phyloP scores from a whole-genome alignment of 2,797 vertebrate genomes.

The Lemur catta region DNA sequence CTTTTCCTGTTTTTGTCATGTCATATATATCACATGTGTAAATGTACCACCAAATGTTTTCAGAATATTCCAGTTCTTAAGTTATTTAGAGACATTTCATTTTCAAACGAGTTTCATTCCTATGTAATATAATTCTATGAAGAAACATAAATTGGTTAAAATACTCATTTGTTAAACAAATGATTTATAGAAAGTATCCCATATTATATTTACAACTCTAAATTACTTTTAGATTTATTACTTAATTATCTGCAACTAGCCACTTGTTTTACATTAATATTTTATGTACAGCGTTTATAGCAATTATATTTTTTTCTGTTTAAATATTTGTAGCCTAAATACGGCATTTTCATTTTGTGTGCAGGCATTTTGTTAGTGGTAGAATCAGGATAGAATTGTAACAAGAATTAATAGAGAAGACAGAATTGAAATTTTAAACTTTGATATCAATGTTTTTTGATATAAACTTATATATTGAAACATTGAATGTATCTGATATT shows the following conservation, averaged over 20 bases:
- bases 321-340: slow-evolving; percentile 20
- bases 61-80: neutral
- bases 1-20: slow-evolving; percentile 1
- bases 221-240: neutral
- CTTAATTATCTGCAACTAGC: neutral
- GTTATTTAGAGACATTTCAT: neutral
- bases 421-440: neutral
- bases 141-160: neutral
- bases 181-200: neutral
- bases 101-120: slow-evolving; percentile 11
- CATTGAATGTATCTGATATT: neutral
- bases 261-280: neutral
- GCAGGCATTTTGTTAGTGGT: neutral
- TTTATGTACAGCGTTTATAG: neutral
- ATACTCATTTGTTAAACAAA: neutral
- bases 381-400: neutral
- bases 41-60: neutral
- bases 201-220: neutral
- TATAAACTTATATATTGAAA: neutral
- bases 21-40: neutral
- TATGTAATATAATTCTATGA: neutral
- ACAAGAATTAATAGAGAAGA: neutral
- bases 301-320: neutral
- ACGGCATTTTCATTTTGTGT: neutral
- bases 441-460: neutral